phyloP scores from a whole-genome alignment of 2,113 vertebrate genomes.

The Canis aureus region DNA sequence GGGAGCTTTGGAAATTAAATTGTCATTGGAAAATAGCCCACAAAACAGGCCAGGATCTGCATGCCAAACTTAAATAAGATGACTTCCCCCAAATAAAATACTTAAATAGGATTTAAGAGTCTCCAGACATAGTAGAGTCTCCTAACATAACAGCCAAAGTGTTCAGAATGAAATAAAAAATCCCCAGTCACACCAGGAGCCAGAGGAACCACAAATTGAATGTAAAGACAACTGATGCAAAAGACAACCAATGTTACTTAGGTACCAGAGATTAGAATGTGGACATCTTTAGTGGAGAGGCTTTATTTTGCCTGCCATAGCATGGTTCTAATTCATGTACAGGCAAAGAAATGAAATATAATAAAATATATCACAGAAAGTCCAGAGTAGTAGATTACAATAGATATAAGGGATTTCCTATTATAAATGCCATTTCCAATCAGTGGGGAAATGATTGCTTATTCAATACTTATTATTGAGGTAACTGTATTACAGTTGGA shows the following conservation, averaged over 20 bases:
- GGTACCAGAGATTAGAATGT: background rate
- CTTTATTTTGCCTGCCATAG: background rate
- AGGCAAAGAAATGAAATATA: background rate
- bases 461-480: background rate
- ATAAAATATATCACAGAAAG: constrained; percentile 42
- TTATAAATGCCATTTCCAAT: constrained; percentile 11
- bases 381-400: background rate
- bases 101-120: background rate
- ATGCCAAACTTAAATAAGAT: background rate
- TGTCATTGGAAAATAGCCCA: background rate
- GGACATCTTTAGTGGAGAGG: background rate
- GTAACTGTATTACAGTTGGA: constrained; percentile 4
- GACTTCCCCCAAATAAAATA: background rate
- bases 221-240: background rate
- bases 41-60: background rate
- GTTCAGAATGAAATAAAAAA: background rate
- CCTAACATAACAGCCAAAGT: background rate
- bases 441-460: constrained; percentile 15
- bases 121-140: background rate
- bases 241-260: background rate
- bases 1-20: background rate
- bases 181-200: background rate
- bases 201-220: background rate
- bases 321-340: background rate
- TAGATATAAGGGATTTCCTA: background rate